These are phyloP conservation scores for Epistrophe eligans DNA, from an alignment of 2,888 invertebrate species.

Conservation along the genomic window DNA sequence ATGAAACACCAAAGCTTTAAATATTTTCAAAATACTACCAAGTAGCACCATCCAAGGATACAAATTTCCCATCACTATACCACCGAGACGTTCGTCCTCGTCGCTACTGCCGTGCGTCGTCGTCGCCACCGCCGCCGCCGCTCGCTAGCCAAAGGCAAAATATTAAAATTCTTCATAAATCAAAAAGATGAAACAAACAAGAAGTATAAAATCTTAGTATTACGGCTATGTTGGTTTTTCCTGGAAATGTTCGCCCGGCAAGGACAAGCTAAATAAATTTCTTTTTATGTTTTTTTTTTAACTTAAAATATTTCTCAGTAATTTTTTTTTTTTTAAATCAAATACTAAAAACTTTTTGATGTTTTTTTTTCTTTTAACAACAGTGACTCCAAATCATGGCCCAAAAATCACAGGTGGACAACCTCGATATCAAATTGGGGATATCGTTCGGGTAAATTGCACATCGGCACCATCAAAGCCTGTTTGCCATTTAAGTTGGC, in stretches of 20 bases:
- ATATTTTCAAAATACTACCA: neutral
- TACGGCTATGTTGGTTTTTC: neutral
- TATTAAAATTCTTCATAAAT: conserved; percentile 46
- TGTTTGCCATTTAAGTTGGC: conserved; percentile 92
- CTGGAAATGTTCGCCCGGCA: neutral
- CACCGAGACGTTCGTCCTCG: too few species aligned
- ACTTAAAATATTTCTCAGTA: neutral
- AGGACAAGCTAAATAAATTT: neutral
- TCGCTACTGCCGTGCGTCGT: neutral
- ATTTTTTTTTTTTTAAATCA: neutral
- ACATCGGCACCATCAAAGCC: conserved; percentile 94
- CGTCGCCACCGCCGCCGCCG: neutral
- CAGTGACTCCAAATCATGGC: conserved; percentile 92
- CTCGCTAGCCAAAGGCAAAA: conserved; percentile 13
- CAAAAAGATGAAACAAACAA: conserved; percentile 17
- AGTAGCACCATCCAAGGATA: neutral
- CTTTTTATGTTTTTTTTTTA: neutral
- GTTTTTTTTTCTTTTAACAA: neutral
- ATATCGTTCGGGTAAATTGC: conserved; percentile 92
- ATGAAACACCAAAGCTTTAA: conserved; percentile 10
- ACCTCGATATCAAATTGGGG: conserved; percentile 92
- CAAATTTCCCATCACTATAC: neutral
- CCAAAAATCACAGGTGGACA: conserved; percentile 92
- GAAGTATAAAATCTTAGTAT: neutral
- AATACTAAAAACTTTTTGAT: neutral